Evolutionary conservation across 2,888 invertebrate species (phyloP), one percentile per base, ranked within the genome.

Genomic region (Acronicta leporina): DNA sequence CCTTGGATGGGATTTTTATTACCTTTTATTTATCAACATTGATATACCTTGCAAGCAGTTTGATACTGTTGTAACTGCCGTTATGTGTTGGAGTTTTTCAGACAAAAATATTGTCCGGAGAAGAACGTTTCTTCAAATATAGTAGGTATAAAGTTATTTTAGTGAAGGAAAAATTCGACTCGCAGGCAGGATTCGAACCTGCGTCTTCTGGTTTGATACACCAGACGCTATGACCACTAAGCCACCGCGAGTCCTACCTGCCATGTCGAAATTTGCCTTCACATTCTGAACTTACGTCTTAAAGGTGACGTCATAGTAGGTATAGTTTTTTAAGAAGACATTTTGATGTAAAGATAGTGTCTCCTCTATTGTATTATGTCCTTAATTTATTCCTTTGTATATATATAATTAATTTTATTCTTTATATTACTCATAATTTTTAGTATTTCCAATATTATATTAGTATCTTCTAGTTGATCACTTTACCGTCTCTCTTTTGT

Each of bases 1-100:
- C 50, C 50, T 59, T 50, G 59, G 56, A 76, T 78, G 63, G 80
- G 66, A 74, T 73, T 83, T 82, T 83, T 82, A 82, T 82, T 81
- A 76, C 69, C 73, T 74, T 71, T 77, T 83, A 80, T 80, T 78
- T 81, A 79, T 78, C 77, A 68, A 63, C 54, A 72, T 61, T 65
- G 64, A 63, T 65, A 59, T 61, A 72, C 57, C 54, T 65, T 49
- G 38, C 49, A 45, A 61, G 56, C 58, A 71, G 73, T 75, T 70
- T 60, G 54, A 61, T 66, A 59, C 54, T 35, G 55, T 77, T 71
- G 53, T 68, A 63, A 52, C 63, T 50, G 56, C 25, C 49, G 50
- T 61, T 57, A 46, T 60, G 47, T 47, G 52, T 64, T 45, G 50
- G 61, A 75, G 16, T 60, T 65, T 67, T 40, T 41, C 49, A 20